Conservation (phyloP, 2,113 vertebrate genomes). For the Corvus hawaiiensis region DNA sequence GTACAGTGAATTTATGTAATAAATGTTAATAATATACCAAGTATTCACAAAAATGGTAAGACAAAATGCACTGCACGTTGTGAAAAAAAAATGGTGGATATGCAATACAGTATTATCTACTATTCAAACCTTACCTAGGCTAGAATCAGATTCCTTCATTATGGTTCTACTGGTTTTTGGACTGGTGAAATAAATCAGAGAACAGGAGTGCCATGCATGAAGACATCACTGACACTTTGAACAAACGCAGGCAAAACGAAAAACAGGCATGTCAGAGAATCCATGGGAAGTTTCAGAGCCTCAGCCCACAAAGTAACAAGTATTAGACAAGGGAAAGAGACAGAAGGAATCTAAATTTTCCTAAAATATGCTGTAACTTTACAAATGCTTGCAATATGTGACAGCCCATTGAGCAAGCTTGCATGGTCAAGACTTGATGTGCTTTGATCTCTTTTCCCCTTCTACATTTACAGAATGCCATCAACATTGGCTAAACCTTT, state of each 20-base stretch:
- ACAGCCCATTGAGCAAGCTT: conserved; percentile 3
- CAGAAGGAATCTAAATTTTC: conserved; percentile 20
- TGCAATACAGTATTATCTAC: neutral
- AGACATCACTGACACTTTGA: neutral
- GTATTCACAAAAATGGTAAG: neutral
- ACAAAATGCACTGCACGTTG: neutral
- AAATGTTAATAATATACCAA: neutral
- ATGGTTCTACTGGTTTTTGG: neutral
- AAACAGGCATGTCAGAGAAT: neutral
- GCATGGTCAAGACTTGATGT: conserved; percentile 29
- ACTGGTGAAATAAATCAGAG: neutral
- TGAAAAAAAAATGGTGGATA: neutral
- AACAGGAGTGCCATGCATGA: neutral
- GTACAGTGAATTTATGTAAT: conserved; percentile 5
- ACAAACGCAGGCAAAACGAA: neutral
- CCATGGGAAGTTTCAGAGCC: neutral
- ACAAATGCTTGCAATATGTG: neutral
- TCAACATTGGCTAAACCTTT: neutral
- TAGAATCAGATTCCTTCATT: conserved; percentile 27
- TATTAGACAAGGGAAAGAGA: neutral
- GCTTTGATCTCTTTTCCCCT: conserved; percentile 52
- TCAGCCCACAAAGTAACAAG: neutral
- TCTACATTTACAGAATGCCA: conserved; percentile 27
- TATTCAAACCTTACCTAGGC: neutral
- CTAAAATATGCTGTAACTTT: neutral